Evolutionary conservation across 1,140 invertebrate species (phyloP).

Genomic region (Psilanteris sp.): DNA sequence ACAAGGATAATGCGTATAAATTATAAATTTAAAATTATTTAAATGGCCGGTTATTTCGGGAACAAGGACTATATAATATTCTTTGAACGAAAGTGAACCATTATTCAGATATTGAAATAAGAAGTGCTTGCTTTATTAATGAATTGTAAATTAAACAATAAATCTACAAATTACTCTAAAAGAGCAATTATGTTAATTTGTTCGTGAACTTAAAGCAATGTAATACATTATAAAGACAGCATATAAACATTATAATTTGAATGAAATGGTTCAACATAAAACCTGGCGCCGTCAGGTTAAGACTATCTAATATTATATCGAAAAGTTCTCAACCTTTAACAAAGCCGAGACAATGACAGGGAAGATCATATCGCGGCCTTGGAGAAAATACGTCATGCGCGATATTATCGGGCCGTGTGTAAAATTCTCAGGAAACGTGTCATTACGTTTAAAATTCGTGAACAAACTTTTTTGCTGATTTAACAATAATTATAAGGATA

Average conservation of each 20-base stretch:
- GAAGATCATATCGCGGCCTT: constrained; percentile 27
- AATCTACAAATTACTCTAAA: constrained; percentile 1
- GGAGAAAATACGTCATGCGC: constrained; percentile 36
- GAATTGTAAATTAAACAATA: neutral
- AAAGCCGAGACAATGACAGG: constrained; percentile 37
- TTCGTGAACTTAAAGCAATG: neutral
- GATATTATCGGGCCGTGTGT: constrained; percentile 17
- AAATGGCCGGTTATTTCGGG: no score
- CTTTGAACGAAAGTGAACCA: no score
- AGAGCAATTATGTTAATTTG: constrained; percentile 1
- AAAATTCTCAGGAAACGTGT: constrained; percentile 39
- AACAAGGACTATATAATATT: no score
- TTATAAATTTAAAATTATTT: no score
- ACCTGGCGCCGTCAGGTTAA: constrained; percentile 2
- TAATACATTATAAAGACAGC: constrained; percentile 15
- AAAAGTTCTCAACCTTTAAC: constrained; percentile 45
- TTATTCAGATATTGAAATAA: no score
- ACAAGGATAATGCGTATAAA: no score
- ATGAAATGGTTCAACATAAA: constrained; percentile 42
- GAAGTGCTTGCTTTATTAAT: no score
- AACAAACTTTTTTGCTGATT: constrained; percentile 14
- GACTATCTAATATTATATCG: constrained; percentile 43
- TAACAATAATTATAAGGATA: constrained; percentile 27
- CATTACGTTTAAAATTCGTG: constrained; percentile 34
- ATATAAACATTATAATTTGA: constrained; percentile 31